Base-by-base conservation (phyloP, 2,797 vertebrate species). In the Sphenopsis melanotis region DNA sequence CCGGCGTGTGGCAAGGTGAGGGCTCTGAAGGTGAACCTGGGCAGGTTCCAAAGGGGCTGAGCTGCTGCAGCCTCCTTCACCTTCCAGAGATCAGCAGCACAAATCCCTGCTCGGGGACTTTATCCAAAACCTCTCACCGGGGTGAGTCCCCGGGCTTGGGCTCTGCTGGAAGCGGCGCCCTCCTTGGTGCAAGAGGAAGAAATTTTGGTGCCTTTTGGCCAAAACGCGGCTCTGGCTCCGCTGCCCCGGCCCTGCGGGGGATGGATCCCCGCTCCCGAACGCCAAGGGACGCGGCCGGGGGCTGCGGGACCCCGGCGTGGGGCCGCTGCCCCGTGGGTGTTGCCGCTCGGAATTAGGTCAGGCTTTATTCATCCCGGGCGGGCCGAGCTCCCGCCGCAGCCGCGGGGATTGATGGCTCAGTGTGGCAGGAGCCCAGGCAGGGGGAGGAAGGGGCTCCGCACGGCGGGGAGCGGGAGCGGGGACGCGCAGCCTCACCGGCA, bases 281-380 rank as follows among this genome's bases (percentile, higher is more conserved):
- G 26, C 66, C 61, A 1, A n/a, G 1, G 2, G 65, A 72, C 4
- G 3, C 2, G 32, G 37, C 79, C 75, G 5, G 8, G 59, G 47
- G 64, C 55, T 65, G 76, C n/a, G 59, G 41, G 41, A 55, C 26
- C 75, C 41, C 30, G 1, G 6, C 5, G 2, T 4, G 49, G 46
- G 63, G 83, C 44, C 82, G 34, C 66, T 85, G 88, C 87, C 94
- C 56, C 23, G 87, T 47, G 74, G 68, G 12, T 21, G 89, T 93
- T 94, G 96, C 95, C 71, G 8, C 22, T 66, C 65, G 39, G 85
- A 96, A 97, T 96, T 95, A 96, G 97, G 95, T 96, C 97, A 97
- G 65, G 78, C 82, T 78, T 65, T 85, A 47, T 95, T 84, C 47
- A 47, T 93, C 88, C 50, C 20, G 17, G 70, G 76, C 47, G 26